A percentile compares a stretch with the other conserved stretches of the same genome.
phyloP scores from a whole-genome alignment of 2,888 invertebrate genomes.

The Anagyrus pseudococci region DNA sequence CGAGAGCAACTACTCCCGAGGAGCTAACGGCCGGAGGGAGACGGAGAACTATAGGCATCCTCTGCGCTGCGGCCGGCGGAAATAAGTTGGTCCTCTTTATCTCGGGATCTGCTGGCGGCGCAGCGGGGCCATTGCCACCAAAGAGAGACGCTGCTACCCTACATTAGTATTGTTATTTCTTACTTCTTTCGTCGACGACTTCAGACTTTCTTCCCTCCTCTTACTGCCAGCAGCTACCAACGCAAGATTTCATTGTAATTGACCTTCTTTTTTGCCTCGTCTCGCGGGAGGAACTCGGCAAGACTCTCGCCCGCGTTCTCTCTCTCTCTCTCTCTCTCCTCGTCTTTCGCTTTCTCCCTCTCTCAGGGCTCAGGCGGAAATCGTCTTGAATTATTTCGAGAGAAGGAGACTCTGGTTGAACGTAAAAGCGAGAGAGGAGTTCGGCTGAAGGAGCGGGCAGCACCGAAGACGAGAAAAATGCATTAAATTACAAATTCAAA shows the following conservation, averaged over 20 bases:
- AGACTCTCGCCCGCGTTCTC: too few relatives aligned
- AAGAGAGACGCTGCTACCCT: constrained; percentile 5
- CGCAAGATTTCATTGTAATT: constrained; percentile 31
- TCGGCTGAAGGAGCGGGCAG: not conserved
- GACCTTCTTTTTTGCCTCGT: constrained; percentile 23
- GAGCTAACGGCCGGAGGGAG: too few relatives aligned
- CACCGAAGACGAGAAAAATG: constrained; percentile 20
- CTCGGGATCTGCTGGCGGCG: constrained; percentile 21
- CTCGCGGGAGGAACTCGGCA: constrained; percentile 10
- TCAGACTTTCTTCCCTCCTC: not conserved
- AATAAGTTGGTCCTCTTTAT: constrained; percentile 23
- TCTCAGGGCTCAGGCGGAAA: constrained; percentile 21
- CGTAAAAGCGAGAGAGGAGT: too few relatives aligned
- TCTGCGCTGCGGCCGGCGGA: too few relatives aligned
- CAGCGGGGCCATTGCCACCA: constrained; percentile 23
- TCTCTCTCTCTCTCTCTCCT: too few relatives aligned
- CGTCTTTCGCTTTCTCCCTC: too few relatives aligned
- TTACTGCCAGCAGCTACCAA: too few relatives aligned
- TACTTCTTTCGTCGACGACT: constrained; percentile 12
- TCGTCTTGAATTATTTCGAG: constrained; percentile 32
- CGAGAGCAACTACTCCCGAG: too few relatives aligned
- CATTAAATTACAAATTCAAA: constrained; percentile 37
- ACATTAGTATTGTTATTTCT: constrained; percentile 36
- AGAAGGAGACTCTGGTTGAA: too few relatives aligned
- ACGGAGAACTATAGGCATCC: too few relatives aligned